phyloP scores from a whole-genome alignment of 2,797 vertebrate genomes.

The Sebastes elongatus region DNA sequence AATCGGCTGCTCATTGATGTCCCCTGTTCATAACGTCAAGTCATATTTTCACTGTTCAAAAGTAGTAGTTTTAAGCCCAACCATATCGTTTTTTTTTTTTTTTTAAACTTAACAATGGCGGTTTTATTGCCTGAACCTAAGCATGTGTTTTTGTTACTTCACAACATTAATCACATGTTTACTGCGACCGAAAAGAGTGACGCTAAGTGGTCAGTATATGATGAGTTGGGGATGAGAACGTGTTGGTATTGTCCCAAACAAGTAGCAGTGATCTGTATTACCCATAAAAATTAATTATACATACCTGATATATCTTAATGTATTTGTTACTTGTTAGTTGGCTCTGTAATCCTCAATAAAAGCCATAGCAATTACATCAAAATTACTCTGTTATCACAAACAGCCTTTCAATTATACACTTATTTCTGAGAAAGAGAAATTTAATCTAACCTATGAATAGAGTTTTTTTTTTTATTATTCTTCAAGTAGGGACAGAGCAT shows the following conservation, averaged over 20 bases:
- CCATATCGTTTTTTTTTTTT: fast-evolving
- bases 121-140: too few species aligned
- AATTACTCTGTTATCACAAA: constrained; percentile 24
- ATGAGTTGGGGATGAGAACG: too few species aligned
- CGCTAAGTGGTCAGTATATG: too few species aligned
- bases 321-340: constrained; percentile 10
- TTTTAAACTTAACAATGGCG: too few species aligned
- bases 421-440: constrained; percentile 10
- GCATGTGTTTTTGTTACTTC: too few species aligned
- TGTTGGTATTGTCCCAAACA: not conserved
- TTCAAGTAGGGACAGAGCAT: constrained; percentile 17
- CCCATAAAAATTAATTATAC: not conserved
- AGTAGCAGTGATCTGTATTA: not conserved
- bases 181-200: too few species aligned
- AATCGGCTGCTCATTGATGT: too few species aligned
- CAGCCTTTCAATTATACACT: constrained; percentile 20
- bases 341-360: constrained; percentile 16
- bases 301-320: not conserved
- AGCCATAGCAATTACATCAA: not conserved
- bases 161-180: too few species aligned
- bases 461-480: constrained; percentile 29
- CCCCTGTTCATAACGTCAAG: too few species aligned
- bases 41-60: too few species aligned
- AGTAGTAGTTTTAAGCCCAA: too few species aligned
- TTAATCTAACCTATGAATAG: constrained; percentile 17